Conservation (phyloP, 2,888 invertebrate species). For the Drosophila fulvimacula region DNA sequence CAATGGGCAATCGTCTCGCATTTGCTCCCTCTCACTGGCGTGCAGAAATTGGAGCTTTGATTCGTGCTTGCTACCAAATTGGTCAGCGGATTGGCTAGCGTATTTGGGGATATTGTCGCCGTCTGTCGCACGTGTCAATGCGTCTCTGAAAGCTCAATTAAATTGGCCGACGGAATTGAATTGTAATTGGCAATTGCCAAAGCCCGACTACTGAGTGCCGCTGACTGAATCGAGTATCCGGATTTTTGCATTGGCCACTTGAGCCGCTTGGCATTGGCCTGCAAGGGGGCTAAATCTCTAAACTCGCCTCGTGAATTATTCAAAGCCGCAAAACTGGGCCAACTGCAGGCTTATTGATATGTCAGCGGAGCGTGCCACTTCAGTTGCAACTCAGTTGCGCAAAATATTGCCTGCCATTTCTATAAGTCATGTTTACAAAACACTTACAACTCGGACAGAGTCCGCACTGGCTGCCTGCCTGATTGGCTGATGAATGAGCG, state of each 20-base stretch:
- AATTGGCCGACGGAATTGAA: conserved; percentile 75
- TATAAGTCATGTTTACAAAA: conserved; percentile 74
- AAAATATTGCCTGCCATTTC: conserved; percentile 63
- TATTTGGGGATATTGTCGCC: conserved; percentile 31
- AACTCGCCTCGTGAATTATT: conserved; percentile 52
- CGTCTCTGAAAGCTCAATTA: conserved; percentile 82
- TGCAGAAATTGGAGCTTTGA: conserved; percentile 62
- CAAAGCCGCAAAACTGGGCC: conserved; percentile 30
- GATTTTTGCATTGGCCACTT: conserved; percentile 34
- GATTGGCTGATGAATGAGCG: conserved; percentile 57
- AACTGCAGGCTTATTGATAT: conserved; percentile 32
- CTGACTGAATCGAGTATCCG: not conserved
- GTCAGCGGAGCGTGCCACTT: conserved; percentile 30
- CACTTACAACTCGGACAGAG: conserved; percentile 61
- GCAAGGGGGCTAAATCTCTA: conserved; percentile 19
- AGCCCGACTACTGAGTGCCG: conserved; percentile 6
- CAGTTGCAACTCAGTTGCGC: conserved; percentile 23
- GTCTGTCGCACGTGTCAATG: conserved; percentile 70
- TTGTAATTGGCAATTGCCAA: conserved; percentile 69
- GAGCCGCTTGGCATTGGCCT: conserved; percentile 41
- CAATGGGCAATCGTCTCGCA: conserved; percentile 28
- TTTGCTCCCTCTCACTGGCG: conserved; percentile 50
- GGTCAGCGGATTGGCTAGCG: conserved; percentile 46
- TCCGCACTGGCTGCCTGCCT: not conserved
- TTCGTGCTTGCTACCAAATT: conserved; percentile 36